A percentile compares a stretch with the other conserved stretches of the same genome.
Conservation (phyloP, 2,888 invertebrate genomes). For the Heterodera filipjevi region DNA sequence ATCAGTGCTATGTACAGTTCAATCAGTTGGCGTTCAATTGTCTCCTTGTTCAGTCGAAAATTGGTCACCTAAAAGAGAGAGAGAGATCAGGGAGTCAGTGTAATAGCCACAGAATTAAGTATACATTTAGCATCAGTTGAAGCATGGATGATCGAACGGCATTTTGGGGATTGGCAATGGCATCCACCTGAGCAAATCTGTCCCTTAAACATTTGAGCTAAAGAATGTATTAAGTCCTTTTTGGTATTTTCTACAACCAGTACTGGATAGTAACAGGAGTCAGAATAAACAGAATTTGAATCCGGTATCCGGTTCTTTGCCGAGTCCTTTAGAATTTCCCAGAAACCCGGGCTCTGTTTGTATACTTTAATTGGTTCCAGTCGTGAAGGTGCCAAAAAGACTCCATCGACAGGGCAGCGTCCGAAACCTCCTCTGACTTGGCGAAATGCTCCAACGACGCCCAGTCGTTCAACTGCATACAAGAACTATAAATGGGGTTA, state of each 20-base stretch:
- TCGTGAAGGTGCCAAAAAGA: slow-evolving; percentile 68
- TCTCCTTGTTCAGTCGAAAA: slow-evolving; percentile 26
- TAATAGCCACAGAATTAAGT: background rate
- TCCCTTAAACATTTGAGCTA: slow-evolving; percentile 26
- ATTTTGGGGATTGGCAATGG: slow-evolving; percentile 28
- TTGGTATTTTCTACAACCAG: too few relatives aligned
- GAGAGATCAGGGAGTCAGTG: too few relatives aligned
- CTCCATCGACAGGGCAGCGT: slow-evolving; percentile 86
- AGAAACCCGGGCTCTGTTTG: too few relatives aligned
- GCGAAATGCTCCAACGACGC: slow-evolving; percentile 87
- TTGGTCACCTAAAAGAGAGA: background rate
- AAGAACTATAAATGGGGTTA: slow-evolving; percentile 74
- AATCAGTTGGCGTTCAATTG: slow-evolving; percentile 18
- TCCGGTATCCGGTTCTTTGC: too few relatives aligned
- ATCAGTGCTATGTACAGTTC: slow-evolving; percentile 68
- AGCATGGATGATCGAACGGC: slow-evolving; percentile 28
- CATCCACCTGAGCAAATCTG: slow-evolving; percentile 31
- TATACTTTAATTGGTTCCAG: slow-evolving; percentile 50
- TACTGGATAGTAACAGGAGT: too few relatives aligned
- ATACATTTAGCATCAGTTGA: slow-evolving; percentile 32
- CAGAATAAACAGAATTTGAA: too few relatives aligned
- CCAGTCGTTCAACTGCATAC: slow-evolving; percentile 96
- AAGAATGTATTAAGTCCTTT: too few relatives aligned
- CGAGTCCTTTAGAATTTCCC: too few relatives aligned
- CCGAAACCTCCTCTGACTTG: slow-evolving; percentile 75